Evolutionary conservation across 2,113 vertebrate genomes (phyloP).

Genomic region (Catharus minimus): DNA sequence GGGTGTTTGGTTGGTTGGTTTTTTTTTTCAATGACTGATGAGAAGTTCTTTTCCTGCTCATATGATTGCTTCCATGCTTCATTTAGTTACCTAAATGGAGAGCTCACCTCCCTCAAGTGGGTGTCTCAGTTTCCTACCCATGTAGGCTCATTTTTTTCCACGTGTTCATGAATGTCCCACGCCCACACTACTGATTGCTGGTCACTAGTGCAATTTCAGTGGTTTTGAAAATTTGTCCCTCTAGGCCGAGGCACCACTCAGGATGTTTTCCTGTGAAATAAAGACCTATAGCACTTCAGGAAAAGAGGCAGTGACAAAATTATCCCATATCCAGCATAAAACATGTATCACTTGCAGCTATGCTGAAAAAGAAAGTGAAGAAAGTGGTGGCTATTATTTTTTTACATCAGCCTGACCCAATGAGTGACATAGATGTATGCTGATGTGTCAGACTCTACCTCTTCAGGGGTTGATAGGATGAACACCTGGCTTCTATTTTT

Average conservation of each 20-base stretch:
- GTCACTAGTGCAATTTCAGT: neutral
- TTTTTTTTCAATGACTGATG: neutral
- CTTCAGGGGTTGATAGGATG: neutral
- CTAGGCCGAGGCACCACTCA: neutral
- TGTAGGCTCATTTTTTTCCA: neutral
- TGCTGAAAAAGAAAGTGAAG: neutral
- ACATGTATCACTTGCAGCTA: neutral
- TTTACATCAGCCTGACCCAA: neutral
- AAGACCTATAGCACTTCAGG: neutral
- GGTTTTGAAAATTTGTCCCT: neutral
- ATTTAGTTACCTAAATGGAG: neutral
- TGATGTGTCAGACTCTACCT: neutral
- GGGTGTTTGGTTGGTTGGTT: rapidly evolving
- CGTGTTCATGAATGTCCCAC: rapidly evolving
- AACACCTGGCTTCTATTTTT: neutral
- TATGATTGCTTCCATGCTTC: neutral
- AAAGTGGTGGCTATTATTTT: neutral
- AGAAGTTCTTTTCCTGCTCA: neutral
- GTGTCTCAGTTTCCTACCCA: neutral
- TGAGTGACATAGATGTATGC: neutral
- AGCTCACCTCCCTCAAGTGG: neutral
- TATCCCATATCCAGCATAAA: neutral
- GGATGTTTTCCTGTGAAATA: neutral
- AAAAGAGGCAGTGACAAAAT: neutral
- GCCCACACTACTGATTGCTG: neutral